Base-by-base conservation (phyloP, 2,888 invertebrate genomes). In the Ellobium chinense region DNA sequence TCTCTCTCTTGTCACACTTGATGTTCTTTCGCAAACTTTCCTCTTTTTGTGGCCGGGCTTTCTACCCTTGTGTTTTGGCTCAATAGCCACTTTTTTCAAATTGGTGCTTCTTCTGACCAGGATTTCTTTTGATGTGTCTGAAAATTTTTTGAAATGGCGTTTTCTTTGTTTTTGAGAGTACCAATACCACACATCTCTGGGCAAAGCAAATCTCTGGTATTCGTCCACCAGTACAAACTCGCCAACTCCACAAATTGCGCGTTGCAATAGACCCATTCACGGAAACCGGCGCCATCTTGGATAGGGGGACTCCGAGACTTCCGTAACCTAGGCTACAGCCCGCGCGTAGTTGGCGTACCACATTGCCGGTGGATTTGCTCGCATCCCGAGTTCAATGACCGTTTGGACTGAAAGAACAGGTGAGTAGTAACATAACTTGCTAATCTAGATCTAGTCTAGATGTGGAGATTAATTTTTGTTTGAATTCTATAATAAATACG, bases 181-280 rank as follows among this genome's bases (percentile, higher is more conserved):
- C 29, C 29, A 65, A 69, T 69, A 69, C 69, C 69, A 69, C 34
- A 69, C 69, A 69, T 37, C 69, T 69, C 37, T 69, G 69, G 69
- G 69, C 37, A 69, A 36, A 69, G 18, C 69, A 69, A 69, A 69
- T 39, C 37, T 69, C n/a, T 69, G 69, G 69, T 69, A 69, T 69
- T 69, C 69, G 12, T 69, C 39, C 34, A 69, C 37, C n/a, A 69
- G 69, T 36, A 69, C 69, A 31, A 65, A 65, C 34, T 65, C 65
- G 65, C 65, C 65, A 27, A 31, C 65, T 27, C 65, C 65, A 65
- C 69, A 69, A 69, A 69, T 69, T 39, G 46, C 39, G n/a, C n/a
- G n/a, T n/a, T n/a, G n/a, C n/a, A n/a, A n/a, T n/a, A n/a, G n/a
- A n/a, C n/a, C n/a, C n/a, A n/a, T n/a, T n/a, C n/a, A n/a, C n/a